Conservation (phyloP, 2,113 vertebrate genomes). For the Indri indri region DNA sequence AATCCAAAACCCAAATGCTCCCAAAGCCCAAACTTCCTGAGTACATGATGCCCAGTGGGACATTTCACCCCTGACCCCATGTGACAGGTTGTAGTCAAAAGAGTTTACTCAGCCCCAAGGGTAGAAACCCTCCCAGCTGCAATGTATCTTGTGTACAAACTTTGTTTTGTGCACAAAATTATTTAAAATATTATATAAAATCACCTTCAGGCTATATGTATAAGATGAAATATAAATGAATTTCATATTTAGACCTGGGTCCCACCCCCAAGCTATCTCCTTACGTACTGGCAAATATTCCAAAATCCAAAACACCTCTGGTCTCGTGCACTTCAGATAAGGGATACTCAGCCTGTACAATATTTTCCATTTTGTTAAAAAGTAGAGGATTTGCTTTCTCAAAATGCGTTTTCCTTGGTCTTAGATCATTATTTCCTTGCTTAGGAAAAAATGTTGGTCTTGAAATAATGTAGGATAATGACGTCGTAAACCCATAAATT, state of each 20-base stretch:
- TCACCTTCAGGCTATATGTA: no score
- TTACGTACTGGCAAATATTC: background rate
- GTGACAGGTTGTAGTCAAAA: background rate
- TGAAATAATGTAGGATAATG: background rate
- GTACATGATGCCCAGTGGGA: background rate
- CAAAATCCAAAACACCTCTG: background rate
- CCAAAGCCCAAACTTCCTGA: background rate
- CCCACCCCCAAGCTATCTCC: background rate
- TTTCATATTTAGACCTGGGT: background rate
- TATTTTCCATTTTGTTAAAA: background rate
- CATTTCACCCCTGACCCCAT: background rate
- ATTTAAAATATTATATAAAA: background rate
- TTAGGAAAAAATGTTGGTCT: background rate
- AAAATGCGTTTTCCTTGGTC: slow-evolving; percentile 23
- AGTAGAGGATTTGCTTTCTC: background rate
- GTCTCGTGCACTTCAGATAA: background rate
- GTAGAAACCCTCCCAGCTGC: background rate
- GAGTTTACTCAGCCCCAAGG: background rate
- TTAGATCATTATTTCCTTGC: slow-evolving; percentile 6
- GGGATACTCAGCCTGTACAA: background rate
- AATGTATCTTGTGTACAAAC: background rate
- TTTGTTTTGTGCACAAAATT: background rate
- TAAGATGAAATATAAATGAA: background rate
- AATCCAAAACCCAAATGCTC: background rate
- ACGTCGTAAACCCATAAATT: background rate